Conservation (phyloP, 2,888 invertebrate genomes). For the Ditylenchus weischeri region DNA sequence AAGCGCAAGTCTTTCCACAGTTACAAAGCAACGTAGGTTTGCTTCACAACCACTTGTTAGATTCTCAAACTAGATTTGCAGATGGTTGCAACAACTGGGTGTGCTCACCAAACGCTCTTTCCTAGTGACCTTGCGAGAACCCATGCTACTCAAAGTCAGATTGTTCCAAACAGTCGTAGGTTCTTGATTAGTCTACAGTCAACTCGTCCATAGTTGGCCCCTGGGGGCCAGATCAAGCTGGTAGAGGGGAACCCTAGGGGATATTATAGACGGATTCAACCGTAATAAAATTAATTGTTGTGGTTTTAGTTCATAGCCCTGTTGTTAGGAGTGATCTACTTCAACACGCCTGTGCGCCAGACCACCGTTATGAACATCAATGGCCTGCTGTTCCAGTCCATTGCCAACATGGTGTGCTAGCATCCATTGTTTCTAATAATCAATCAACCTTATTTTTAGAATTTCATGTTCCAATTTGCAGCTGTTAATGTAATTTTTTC, state of each 20-base stretch:
- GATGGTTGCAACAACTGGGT: slow-evolving; percentile 81
- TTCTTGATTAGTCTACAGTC: slow-evolving; percentile 35
- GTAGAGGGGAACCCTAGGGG: too few relatives aligned
- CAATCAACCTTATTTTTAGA: neutral
- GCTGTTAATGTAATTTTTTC: slow-evolving; percentile 77
- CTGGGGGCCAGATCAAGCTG: too few relatives aligned
- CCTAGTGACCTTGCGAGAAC: slow-evolving; percentile 83
- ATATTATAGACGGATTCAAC: too few relatives aligned
- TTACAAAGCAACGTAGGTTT: slow-evolving; percentile 40
- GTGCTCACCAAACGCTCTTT: slow-evolving; percentile 71
- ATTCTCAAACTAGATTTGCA: slow-evolving; percentile 59
- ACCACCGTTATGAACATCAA: slow-evolving; percentile 79
- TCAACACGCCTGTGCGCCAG: slow-evolving; percentile 64
- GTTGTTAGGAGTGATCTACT: slow-evolving; percentile 73
- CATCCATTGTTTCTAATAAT: slow-evolving; percentile 61
- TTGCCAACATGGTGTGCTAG: slow-evolving; percentile 84
- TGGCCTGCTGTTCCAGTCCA: slow-evolving; percentile 77
- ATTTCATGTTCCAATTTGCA: slow-evolving; percentile 76
- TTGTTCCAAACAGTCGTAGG: slow-evolving; percentile 82
- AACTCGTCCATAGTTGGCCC: too few relatives aligned
- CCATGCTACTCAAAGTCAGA: slow-evolving; percentile 82
- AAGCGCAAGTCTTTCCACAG: slow-evolving; percentile 23
- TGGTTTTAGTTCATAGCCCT: slow-evolving; percentile 74
- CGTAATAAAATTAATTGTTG: too few relatives aligned
- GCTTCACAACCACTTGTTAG: neutral